Conservation (phyloP, 2,797 vertebrate genomes). For the Bradypus variegatus region DNA sequence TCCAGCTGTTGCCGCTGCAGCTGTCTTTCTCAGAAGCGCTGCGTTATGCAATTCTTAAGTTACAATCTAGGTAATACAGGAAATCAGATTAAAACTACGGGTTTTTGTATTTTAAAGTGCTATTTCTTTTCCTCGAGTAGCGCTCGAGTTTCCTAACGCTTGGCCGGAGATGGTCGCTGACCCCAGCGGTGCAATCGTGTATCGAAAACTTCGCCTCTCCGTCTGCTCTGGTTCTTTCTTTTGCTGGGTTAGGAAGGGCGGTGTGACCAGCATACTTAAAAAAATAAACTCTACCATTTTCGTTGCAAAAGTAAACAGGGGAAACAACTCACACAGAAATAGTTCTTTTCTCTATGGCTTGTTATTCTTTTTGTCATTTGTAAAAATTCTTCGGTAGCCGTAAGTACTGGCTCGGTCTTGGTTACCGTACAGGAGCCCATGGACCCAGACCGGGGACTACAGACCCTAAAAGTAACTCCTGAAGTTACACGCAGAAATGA, state of each 20-base stretch:
- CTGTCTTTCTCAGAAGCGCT: slow-evolving; percentile 33
- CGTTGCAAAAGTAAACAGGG: not conserved
- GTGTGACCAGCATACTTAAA: not conserved
- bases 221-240: not conserved
- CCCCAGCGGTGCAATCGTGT: slow-evolving; percentile 54
- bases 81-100: slow-evolving; percentile 64
- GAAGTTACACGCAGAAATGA: slow-evolving; percentile 28
- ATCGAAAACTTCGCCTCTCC: slow-evolving; percentile 50
- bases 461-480: not conserved
- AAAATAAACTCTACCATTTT: slow-evolving; percentile 6
- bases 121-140: slow-evolving; percentile 56
- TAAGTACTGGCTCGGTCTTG: not conserved
- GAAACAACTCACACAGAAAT: slow-evolving; percentile 25
- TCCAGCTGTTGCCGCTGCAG: not conserved
- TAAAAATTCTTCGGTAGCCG: slow-evolving; percentile 3
- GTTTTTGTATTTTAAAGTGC: slow-evolving; percentile 65
- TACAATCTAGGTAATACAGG: slow-evolving; percentile 63
- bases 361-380: slow-evolving; percentile 18
- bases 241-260: slow-evolving; percentile 40
- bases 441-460: not conserved
- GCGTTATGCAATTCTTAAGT: slow-evolving; percentile 59
- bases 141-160: slow-evolving; percentile 56
- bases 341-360: not conserved
- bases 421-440: not conserved
- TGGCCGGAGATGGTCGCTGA: slow-evolving; percentile 54